Conservation (phyloP, 1,140 invertebrate genomes). For the Wasmannia auropunctata region DNA sequence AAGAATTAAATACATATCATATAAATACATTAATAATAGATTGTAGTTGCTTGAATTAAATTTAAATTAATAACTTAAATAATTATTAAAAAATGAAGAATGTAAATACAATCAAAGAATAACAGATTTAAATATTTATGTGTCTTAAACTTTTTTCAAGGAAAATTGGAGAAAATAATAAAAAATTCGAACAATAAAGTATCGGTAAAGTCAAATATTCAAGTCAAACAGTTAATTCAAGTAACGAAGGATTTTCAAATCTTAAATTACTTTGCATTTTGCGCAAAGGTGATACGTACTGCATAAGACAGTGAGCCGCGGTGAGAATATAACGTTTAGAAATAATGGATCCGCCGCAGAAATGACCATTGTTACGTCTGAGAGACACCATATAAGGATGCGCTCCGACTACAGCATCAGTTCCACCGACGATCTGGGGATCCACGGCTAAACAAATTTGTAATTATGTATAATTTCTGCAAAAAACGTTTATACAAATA, state of each 20-base stretch:
- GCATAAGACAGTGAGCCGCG: constrained; percentile 86
- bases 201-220: not conserved
- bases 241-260: not conserved
- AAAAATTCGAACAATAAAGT: not conserved
- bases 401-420: constrained; percentile 71
- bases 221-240: not conserved
- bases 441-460: not conserved
- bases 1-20: not conserved
- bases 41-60: not conserved
- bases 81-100: not conserved
- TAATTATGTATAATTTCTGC: not conserved
- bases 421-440: constrained; percentile 72
- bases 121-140: not conserved
- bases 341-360: constrained; percentile 87
- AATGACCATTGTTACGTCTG: constrained; percentile 79
- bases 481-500: not conserved
- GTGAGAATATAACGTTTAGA: constrained; percentile 85
- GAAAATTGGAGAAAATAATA: not conserved
- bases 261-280: not conserved
- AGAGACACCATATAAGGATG: constrained; percentile 85
- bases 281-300: constrained; percentile 60
- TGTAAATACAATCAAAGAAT: not conserved
- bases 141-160: not conserved
- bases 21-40: not conserved
- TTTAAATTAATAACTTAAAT: not conserved